Percentiles rank a stretch among this genome's conserved stretches.
Conservation (phyloP, 2,113 vertebrate species). For the Sorex fumeus region DNA sequence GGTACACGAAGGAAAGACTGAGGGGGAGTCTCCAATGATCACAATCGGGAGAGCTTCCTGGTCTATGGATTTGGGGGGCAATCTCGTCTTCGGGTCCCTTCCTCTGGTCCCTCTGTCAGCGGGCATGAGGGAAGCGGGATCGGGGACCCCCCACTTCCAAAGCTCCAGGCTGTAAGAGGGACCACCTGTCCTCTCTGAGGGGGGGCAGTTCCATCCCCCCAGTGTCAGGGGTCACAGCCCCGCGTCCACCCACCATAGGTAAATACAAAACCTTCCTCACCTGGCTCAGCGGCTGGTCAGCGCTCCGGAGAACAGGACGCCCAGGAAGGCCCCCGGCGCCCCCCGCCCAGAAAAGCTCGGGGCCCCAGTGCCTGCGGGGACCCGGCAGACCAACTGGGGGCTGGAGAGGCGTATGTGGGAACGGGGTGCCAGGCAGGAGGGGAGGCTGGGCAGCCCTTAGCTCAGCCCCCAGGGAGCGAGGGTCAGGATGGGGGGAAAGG, state of each 20-base stretch:
- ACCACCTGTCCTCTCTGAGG: not conserved
- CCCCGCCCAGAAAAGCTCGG: constrained; percentile 49
- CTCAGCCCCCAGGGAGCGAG: constrained; percentile 44
- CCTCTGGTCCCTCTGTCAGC: constrained; percentile 1
- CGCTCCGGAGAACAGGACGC: no score
- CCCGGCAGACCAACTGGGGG: constrained; percentile 81
- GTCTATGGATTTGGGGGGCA: constrained; percentile 28
- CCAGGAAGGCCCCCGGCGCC: no score
- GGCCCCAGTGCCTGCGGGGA: constrained; percentile 71
- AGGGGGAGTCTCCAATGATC: not conserved
- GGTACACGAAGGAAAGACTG: not conserved
- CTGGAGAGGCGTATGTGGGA: constrained; percentile 25
- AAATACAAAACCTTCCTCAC: constrained; percentile 77
- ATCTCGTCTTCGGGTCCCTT: constrained; percentile 46
- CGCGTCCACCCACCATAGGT: constrained; percentile 78
- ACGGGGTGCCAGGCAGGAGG: constrained; percentile 47
- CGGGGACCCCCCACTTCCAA: constrained; percentile 51
- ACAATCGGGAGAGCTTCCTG: not conserved
- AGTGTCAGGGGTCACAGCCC: constrained; percentile 12
- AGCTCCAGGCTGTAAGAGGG: not conserved
- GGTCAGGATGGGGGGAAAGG: constrained; percentile 55
- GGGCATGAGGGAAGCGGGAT: not conserved
- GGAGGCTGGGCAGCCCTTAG: constrained; percentile 36
- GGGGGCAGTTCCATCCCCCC: not conserved
- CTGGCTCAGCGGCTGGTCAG: constrained; percentile 42